Conservation (phyloP, 2,113 vertebrate genomes). For the Chloropsis hardwickii region DNA sequence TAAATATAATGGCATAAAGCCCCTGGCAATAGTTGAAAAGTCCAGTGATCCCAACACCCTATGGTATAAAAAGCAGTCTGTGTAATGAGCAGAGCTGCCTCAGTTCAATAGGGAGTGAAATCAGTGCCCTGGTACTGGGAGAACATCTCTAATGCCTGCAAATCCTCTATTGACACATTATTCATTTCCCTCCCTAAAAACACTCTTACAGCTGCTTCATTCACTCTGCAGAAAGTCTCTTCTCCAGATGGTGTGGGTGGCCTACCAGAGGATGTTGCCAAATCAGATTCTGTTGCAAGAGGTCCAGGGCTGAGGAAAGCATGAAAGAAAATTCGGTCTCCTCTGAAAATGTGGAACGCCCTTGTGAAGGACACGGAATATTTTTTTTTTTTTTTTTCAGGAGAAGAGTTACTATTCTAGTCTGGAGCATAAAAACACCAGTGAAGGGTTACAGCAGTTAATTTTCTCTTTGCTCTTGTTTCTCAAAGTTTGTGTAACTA, state of each 20-base stretch:
- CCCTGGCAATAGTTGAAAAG: conserved; percentile 7
- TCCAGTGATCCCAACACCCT: not conserved
- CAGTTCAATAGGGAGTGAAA: not conserved
- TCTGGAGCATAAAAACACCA: not conserved
- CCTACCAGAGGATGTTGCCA: not conserved
- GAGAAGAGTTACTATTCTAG: not conserved
- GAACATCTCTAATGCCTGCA: not conserved
- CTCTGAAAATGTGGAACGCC: not conserved
- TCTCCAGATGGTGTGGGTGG: conserved; percentile 43
- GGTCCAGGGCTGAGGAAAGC: not conserved
- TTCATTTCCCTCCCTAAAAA: conserved; percentile 4
- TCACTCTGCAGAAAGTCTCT: conserved; percentile 23
- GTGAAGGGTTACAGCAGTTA: not conserved
- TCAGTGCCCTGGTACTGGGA: not conserved
- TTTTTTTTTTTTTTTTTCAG: not conserved
- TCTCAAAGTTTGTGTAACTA: not conserved
- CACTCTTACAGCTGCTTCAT: conserved; percentile 49
- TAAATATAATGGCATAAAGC: not conserved
- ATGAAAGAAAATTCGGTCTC: not conserved
- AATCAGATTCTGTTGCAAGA: not conserved
- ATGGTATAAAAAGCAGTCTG: not conserved
- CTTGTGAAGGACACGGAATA: not conserved
- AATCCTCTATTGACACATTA: conserved; percentile 15
- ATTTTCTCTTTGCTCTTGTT: conserved; percentile 13
- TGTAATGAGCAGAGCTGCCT: not conserved